Conservation (phyloP, 1,140 invertebrate genomes). For the Mesaphorura yosii region DNA sequence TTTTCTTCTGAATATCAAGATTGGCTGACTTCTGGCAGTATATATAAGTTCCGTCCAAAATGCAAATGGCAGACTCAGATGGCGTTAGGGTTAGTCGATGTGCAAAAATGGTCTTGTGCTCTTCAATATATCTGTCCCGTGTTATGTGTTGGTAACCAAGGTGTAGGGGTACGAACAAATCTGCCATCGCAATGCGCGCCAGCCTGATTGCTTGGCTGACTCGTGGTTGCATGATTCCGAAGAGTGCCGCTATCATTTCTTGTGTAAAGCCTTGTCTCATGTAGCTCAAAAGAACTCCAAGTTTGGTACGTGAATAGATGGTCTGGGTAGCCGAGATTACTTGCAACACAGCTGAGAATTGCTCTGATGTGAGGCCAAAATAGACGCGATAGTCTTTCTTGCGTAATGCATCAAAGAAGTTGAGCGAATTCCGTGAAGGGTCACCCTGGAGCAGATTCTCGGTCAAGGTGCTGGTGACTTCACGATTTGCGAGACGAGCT, state of each 20-base stretch:
- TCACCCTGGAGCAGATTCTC: background rate
- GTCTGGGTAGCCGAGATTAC: background rate
- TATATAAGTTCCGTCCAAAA: conserved; percentile 22
- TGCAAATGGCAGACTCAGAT: background rate
- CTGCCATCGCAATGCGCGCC: background rate
- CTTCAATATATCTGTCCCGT: background rate
- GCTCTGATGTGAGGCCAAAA: background rate
- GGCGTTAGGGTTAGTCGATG: background rate
- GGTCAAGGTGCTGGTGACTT: background rate
- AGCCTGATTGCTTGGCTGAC: background rate
- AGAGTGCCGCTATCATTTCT: background rate
- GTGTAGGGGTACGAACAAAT: conserved; percentile 3
- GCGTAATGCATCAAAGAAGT: background rate
- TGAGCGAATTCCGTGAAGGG: too few species aligned
- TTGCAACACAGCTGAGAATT: background rate
- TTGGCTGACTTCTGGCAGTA: conserved; percentile 11
- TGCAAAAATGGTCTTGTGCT: background rate
- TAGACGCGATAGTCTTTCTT: background rate
- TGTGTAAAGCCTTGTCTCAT: background rate
- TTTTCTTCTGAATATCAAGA: background rate
- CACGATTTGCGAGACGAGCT: background rate
- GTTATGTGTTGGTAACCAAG: conserved; percentile 15
- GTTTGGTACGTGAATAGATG: background rate
- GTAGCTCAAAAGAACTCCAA: background rate
- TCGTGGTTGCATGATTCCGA: background rate